Conservation (phyloP, 2,113 vertebrate species). For the Oenanthe oenanthe region DNA sequence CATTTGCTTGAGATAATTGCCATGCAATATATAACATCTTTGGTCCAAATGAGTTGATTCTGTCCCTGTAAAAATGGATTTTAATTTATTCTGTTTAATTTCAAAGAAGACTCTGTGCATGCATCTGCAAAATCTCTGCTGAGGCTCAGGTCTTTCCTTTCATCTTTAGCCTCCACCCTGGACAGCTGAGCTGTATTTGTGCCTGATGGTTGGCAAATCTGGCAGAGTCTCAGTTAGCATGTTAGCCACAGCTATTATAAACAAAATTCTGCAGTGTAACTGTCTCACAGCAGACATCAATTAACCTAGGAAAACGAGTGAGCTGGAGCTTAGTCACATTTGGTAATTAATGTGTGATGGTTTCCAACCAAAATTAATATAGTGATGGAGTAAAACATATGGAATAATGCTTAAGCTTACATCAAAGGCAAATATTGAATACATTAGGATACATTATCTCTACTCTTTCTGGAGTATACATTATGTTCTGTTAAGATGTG, state of each 20-base stretch:
- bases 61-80: background rate
- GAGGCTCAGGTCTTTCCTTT: background rate
- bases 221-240: conserved; percentile 9
- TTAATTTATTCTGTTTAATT: background rate
- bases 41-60: background rate
- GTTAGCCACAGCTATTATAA: conserved; percentile 37
- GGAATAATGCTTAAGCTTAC: conserved; percentile 42
- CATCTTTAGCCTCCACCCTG: background rate
- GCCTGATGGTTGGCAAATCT: background rate
- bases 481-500: conserved; percentile 52
- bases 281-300: conserved; percentile 52
- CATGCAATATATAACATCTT: background rate
- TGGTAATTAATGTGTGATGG: conserved; percentile 64
- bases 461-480: conserved; percentile 54
- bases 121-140: background rate
- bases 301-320: conserved; percentile 43
- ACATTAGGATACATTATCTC: conserved; percentile 53
- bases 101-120: background rate
- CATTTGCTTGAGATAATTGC: background rate
- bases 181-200: background rate
- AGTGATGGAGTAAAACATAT: conserved; percentile 49
- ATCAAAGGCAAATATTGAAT: conserved; percentile 66
- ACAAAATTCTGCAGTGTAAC: conserved; percentile 32
- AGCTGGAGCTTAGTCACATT: conserved; percentile 47
- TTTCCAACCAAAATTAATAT: conserved; percentile 61